Base-by-base conservation (phyloP, 2,797 vertebrate species). In the Malurus splendens region DNA sequence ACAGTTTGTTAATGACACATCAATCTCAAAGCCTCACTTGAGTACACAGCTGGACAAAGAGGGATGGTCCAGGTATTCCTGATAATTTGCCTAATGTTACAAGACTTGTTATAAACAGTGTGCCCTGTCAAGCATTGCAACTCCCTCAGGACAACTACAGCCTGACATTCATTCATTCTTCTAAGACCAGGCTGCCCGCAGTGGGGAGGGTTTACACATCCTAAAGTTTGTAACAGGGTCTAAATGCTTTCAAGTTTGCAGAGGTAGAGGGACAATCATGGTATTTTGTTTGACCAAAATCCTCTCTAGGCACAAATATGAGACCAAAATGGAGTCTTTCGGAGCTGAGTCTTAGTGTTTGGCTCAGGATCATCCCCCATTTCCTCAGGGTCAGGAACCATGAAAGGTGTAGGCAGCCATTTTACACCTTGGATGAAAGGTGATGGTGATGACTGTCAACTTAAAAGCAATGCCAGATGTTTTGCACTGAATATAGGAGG, bases 1-100 rank as follows among this genome's bases (percentile, higher is more conserved):
- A 2, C 15, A n/a, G 20, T 52, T 72, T 78, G 14, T 68, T 66
- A 81, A 50, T 12, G 65, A 20, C 14, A 50, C 13, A 44, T 25
- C 18, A 73, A 4, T 33, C 39, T 86, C 60, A 54, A 25, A 47
- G 47, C 18, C 18, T 79, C 56, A 36, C 30, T 62, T 24, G 36
- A 64, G 42, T 23, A 39, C 18, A 14, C 41, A 85, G 48, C 41
- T 75, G 59, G 30, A 62, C 38, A 62, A 92, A 72, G 79, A 89
- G 25, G 56, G 18, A 65, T 1, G 0, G 51, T 23, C 18, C 44
- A 30, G 6, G 80, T 74, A 82, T 75, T 82, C 65, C 75, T 57
- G 36, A 48, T 79, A 65, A 76, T 70, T 89, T 65, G 33, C 44
- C 28, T 67, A 36, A 86, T 76, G 59, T 76, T 67, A 73, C 62